A percentile compares a stretch with the other conserved stretches of the same genome.
Conservation (phyloP, 2,797 vertebrate genomes). For the Sebastes cheni region DNA sequence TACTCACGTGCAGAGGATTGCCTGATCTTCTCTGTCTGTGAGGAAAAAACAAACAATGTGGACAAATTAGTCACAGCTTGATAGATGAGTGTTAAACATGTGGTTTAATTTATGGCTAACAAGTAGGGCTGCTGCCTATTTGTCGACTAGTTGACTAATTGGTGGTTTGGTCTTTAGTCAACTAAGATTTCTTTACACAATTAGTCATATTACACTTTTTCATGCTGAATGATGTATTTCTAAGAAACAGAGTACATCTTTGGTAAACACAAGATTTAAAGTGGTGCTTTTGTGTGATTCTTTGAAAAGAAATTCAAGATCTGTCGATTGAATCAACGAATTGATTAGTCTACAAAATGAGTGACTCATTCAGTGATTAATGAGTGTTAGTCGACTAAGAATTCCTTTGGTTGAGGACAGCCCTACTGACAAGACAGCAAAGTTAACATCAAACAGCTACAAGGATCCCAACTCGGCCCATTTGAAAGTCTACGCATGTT, state of each 20-base stretch:
- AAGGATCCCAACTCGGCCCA: not conserved
- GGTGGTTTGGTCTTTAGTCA: too few species aligned
- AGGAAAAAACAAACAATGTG: slow-evolving; percentile 36
- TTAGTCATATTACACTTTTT: not conserved
- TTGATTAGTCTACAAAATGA: too few species aligned
- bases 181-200: not conserved
- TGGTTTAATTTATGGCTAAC: not conserved
- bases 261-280: not conserved
- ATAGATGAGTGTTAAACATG: not conserved
- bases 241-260: too few species aligned
- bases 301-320: too few species aligned
- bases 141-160: not conserved
- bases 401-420: not conserved
- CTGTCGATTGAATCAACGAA: too few species aligned
- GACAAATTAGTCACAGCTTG: not conserved
- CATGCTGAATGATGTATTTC: not conserved
- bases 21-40: slow-evolving; percentile 92
- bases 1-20: slow-evolving; percentile 97
- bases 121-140: not conserved
- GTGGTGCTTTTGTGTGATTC: not conserved
- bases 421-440: not conserved
- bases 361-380: too few species aligned
- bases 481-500: not conserved
- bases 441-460: not conserved
- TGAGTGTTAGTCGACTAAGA: not conserved